Evolutionary conservation across 2,797 vertebrate species (phyloP).

Genomic region (Euthynnus affinis): DNA sequence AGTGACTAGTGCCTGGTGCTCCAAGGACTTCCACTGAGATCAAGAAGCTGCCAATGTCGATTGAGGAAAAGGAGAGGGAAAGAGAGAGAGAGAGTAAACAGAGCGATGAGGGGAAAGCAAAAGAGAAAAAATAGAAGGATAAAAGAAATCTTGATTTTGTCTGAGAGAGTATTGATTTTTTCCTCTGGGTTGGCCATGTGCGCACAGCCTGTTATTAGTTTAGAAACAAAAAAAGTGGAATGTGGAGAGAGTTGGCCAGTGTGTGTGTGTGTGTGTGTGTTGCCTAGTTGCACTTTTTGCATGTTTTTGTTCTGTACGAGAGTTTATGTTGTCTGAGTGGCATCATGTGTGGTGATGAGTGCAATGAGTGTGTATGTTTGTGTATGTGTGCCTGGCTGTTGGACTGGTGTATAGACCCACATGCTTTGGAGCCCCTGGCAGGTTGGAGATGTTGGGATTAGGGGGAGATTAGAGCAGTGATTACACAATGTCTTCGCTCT

Average conservation of each 20-base stretch:
- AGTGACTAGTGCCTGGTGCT: slow-evolving; percentile 65
- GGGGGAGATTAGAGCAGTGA: slow-evolving; percentile 86
- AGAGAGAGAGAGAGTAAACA: slow-evolving; percentile 47
- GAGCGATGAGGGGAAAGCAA: slow-evolving; percentile 62
- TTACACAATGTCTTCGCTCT: slow-evolving; percentile 90
- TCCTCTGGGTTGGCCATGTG: slow-evolving; percentile 84
- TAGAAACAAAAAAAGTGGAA: slow-evolving; percentile 79
- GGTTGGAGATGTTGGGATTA: slow-evolving; percentile 87
- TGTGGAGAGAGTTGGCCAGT: slow-evolving; percentile 50
- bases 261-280: slow-evolving; percentile 35
- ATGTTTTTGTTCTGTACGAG: slow-evolving; percentile 55
- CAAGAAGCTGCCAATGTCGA: slow-evolving; percentile 71
- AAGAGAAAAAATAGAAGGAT: slow-evolving; percentile 78
- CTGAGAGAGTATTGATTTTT: slow-evolving; percentile 89
- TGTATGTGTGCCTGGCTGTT: slow-evolving; percentile 53
- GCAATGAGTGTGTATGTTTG: slow-evolving; percentile 28
- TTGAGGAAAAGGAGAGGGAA: slow-evolving; percentile 48
- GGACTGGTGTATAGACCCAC: slow-evolving; percentile 59
- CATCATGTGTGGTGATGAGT: slow-evolving; percentile 40
- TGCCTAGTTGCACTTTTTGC: slow-evolving; percentile 53
- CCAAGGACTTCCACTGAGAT: slow-evolving; percentile 76
- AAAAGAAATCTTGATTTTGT: slow-evolving; percentile 89
- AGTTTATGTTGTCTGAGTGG: slow-evolving; percentile 56
- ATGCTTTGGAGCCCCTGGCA: slow-evolving; percentile 71
- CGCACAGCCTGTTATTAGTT: slow-evolving; percentile 86